These are phyloP conservation scores for Aix galericulata DNA, from an alignment of 2,113 vertebrate genomes.

Conservation along the genomic window DNA sequence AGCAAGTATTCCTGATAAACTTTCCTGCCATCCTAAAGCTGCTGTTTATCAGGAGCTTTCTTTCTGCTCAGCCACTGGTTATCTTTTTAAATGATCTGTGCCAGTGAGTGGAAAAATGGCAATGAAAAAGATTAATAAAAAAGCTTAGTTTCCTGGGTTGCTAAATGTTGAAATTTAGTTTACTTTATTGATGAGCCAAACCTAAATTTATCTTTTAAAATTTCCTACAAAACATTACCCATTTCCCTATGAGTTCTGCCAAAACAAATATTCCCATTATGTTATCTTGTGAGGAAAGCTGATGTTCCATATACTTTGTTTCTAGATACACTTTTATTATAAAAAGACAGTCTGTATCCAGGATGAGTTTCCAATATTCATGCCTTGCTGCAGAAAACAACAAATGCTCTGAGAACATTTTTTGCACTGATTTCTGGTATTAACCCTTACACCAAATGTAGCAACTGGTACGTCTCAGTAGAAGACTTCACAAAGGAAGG, in stretches of 20 bases:
- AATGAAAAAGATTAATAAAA: slow-evolving; percentile 17
- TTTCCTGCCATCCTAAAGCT: background rate
- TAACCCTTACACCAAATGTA: background rate
- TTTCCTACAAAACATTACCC: slow-evolving; percentile 12
- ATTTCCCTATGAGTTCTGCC: background rate
- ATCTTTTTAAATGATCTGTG: slow-evolving; percentile 41
- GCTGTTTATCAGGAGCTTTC: slow-evolving; percentile 24
- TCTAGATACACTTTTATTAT: background rate
- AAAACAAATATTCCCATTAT: slow-evolving; percentile 20
- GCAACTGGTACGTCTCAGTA: background rate
- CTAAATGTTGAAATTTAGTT: slow-evolving; percentile 19
- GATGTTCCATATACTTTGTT: background rate
- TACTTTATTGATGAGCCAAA: slow-evolving; percentile 25
- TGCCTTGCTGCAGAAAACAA: background rate
- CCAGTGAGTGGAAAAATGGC: background rate
- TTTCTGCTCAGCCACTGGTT: slow-evolving; percentile 19
- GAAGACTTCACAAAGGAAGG: background rate
- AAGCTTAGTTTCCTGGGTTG: slow-evolving; percentile 20
- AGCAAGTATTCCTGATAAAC: background rate
- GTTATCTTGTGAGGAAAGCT: slow-evolving; percentile 29
- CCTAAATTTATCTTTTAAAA: slow-evolving; percentile 8
- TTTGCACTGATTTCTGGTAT: background rate
- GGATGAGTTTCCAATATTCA: background rate
- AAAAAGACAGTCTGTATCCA: background rate
- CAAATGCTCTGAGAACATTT: background rate